These are phyloP conservation scores for Xenopus borealis DNA, from an alignment of 2,113 vertebrate genomes.

Conservation along the genomic window DNA sequence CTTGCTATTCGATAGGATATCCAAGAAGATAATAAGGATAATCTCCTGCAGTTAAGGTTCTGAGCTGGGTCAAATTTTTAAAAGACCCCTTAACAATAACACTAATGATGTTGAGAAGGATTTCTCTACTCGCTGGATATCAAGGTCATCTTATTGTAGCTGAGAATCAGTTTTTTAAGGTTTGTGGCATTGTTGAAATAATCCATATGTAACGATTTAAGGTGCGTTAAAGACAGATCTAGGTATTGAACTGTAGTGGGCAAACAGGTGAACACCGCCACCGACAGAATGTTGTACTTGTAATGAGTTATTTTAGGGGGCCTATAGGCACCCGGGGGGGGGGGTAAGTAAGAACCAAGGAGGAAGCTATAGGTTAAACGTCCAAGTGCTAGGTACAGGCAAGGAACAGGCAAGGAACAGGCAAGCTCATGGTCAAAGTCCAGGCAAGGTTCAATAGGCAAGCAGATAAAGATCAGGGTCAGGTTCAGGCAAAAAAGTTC, in stretches of 20 bases:
- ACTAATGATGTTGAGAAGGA: constrained; percentile 73
- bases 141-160: constrained; percentile 81
- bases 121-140: constrained; percentile 71
- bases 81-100: constrained; percentile 69
- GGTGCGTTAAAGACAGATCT: constrained; percentile 71
- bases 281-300: constrained; percentile 63
- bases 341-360: too few species aligned
- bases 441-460: too few species aligned
- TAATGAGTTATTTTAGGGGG: constrained; percentile 55
- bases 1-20: constrained; percentile 52
- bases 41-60: constrained; percentile 67
- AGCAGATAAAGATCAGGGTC: too few species aligned
- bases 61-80: constrained; percentile 62
- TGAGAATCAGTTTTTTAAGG: constrained; percentile 66
- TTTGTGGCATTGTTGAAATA: constrained; percentile 66
- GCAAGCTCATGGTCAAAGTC: too few species aligned
- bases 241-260: constrained; percentile 68
- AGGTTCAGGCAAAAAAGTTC: too few species aligned
- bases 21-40: constrained; percentile 79
- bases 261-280: constrained; percentile 64
- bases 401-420: too few species aligned
- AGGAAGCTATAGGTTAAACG: too few species aligned
- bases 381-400: too few species aligned
- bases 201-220: constrained; percentile 69
- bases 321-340: too few species aligned